Conservation (phyloP, 2,888 invertebrate species). For the Prenolepis imparis region DNA sequence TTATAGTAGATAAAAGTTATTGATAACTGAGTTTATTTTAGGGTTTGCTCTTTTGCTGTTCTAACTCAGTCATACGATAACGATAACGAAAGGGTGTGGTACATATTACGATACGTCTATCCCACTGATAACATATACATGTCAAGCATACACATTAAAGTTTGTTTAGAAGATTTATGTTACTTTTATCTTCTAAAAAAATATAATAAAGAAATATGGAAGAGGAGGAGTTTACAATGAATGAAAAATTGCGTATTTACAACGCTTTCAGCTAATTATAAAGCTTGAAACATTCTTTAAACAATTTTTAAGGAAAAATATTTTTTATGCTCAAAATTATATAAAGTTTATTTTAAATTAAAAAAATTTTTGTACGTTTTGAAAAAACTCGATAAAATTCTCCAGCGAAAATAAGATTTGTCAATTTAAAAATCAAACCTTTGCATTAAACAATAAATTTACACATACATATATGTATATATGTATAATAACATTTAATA, state of each 20-base stretch:
- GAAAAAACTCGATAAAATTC: background rate
- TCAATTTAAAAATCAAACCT: background rate
- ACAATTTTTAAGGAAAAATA: background rate
- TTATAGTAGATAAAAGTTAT: conserved; percentile 50
- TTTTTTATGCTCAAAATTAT: background rate
- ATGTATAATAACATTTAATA: background rate
- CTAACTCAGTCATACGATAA: conserved; percentile 26
- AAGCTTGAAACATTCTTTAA: background rate
- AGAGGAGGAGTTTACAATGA: background rate
- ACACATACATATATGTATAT: background rate
- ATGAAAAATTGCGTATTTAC: background rate
- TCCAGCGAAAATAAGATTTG: background rate
- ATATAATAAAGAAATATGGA: background rate
- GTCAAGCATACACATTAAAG: background rate
- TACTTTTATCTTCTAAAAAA: background rate
- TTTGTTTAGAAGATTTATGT: background rate
- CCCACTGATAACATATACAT: conserved; percentile 17
- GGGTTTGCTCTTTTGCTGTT: conserved; percentile 33
- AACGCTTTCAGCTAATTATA: too few relatives aligned
- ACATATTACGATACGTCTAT: conserved; percentile 23
- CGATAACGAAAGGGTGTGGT: conserved; percentile 60
- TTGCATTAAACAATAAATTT: background rate
- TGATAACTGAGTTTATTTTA: conserved; percentile 46
- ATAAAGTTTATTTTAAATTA: background rate
- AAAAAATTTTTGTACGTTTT: background rate